phyloP scores from a whole-genome alignment of 2,113 vertebrate species.

The Dipodomys merriami region DNA sequence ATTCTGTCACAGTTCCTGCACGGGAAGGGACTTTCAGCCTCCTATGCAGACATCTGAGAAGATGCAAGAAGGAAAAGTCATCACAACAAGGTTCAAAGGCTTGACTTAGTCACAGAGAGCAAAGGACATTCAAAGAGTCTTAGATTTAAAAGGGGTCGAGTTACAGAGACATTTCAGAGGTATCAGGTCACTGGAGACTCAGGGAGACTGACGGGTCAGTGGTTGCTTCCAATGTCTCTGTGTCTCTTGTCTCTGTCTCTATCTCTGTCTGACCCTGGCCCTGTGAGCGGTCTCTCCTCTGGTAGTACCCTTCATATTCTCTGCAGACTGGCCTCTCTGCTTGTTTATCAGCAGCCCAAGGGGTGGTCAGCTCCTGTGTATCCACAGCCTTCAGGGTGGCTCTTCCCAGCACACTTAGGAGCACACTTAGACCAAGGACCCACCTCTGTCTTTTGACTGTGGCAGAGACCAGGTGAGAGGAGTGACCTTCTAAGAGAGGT shows the following conservation, averaged over 20 bases:
- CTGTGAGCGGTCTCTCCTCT: neutral
- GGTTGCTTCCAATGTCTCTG: neutral
- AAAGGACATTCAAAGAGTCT: neutral
- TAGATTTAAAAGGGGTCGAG: neutral
- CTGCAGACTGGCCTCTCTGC: neutral
- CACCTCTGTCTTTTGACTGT: too few species aligned
- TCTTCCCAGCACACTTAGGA: neutral
- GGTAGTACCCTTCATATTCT: neutral
- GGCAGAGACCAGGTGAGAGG: neutral
- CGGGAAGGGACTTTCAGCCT: too few species aligned
- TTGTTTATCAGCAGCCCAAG: neutral
- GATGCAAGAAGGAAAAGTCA: neutral
- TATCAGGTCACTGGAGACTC: neutral
- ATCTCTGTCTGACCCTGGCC: neutral
- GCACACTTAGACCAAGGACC: neutral
- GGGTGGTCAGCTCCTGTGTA: rapidly evolving
- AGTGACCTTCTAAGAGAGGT: neutral
- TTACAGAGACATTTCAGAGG: neutral
- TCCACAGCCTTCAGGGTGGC: neutral
- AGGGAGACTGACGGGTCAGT: neutral
- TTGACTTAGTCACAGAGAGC: neutral
- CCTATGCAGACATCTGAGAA: neutral
- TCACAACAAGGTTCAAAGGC: neutral
- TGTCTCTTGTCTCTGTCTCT: neutral
- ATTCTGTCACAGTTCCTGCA: neutral